These are phyloP conservation scores for Meteorus colon DNA, from an alignment of 2,888 invertebrate species.

Conservation along the genomic window DNA sequence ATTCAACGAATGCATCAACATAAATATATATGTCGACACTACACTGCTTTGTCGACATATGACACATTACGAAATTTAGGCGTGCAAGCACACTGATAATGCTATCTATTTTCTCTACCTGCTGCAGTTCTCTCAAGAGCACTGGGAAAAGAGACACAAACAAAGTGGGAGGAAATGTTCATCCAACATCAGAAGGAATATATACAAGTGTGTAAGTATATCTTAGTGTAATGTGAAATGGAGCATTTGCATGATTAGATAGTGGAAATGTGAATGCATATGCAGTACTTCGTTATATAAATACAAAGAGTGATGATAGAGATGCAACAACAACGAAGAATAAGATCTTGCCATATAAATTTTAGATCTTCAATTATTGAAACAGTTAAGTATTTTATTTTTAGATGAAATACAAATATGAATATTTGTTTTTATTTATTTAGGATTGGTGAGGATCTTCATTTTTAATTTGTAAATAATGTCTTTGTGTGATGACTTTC, in stretches of 20 bases:
- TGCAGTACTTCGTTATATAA: no score
- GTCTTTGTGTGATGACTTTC: no score
- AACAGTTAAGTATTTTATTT: no score
- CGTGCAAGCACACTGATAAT: slow-evolving; percentile 15
- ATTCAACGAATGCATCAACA: not conserved
- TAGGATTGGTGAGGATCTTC: no score
- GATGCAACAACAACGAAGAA: no score
- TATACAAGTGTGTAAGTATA: not conserved
- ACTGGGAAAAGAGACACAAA: not conserved
- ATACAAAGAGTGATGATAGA: no score
- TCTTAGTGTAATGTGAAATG: not conserved
- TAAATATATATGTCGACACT: not conserved
- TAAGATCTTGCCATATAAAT: no score
- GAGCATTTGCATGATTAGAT: not conserved
- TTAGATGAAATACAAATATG: no score
- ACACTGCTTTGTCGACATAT: not conserved
- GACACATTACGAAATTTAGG: not conserved
- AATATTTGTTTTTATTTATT: no score
- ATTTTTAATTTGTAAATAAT: no score
- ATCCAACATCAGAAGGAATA: not conserved
- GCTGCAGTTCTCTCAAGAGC: not conserved
- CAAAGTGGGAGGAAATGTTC: not conserved
- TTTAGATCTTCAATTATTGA: no score
- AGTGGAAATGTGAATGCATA: not conserved
- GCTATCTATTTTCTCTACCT: not conserved